phyloP scores from a whole-genome alignment of 2,113 vertebrate genomes.

The Aphelocoma coerulescens region DNA sequence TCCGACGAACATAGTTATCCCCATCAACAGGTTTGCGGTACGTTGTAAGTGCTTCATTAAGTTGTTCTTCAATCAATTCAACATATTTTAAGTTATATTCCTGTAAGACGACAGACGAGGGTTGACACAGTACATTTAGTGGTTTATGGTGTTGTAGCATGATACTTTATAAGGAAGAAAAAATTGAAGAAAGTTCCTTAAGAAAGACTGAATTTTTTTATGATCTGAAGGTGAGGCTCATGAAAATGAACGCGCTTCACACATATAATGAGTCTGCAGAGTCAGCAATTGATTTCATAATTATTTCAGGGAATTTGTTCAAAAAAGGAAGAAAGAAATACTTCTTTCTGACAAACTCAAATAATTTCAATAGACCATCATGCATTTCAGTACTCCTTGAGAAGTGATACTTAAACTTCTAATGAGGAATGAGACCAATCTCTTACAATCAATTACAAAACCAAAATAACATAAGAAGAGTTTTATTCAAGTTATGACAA shows the following conservation, averaged over 20 bases:
- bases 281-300: background rate
- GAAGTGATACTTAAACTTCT: background rate
- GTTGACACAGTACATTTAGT: background rate
- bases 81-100: conserved; percentile 98
- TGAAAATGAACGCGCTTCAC: background rate
- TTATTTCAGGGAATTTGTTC: background rate
- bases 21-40: conserved; percentile 97
- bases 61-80: conserved; percentile 94
- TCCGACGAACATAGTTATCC: conserved; percentile 96
- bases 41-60: conserved; percentile 97
- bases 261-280: background rate
- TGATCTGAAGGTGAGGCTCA: background rate
- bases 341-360: background rate
- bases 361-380: background rate
- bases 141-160: background rate
- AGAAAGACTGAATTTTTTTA: background rate
- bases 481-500: background rate
- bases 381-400: background rate
- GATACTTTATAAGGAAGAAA: background rate
- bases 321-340: background rate
- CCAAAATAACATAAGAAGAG: background rate
- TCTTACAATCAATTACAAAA: background rate
- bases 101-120: conserved; percentile 24
- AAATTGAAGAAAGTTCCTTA: background rate
- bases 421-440: background rate